Base-by-base conservation (phyloP, 2,888 invertebrate species). In the Antheraea yamamai region DNA sequence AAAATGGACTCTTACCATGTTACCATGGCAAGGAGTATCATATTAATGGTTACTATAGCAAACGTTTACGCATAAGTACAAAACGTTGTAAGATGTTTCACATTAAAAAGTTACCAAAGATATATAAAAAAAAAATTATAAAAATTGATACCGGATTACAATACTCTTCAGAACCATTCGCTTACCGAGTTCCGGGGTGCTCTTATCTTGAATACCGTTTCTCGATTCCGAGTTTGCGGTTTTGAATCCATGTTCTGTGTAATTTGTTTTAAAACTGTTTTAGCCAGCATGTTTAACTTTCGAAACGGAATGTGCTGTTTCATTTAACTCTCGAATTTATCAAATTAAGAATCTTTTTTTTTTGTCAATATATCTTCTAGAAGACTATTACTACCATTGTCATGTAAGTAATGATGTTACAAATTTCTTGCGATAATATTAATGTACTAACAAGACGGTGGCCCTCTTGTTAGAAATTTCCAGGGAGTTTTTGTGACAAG, bases 121-220 rank as follows among this genome's bases (percentile, higher is more conserved):
- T 18, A 18, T 18, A 39, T 18, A 55, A 55, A 14, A 52, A 14
- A 55, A 20, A 20, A 55, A 6, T 7, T 61, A 23, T 61, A 81
- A 75, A 61, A 74, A 30, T 61, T 23, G 35, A 75, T 82, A 85
- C 83, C 80, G 85, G 81, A 85, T 83, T 75, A 77, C 75, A 77
- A 66, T 51, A 39, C 23, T 35, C 64, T 66, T 66, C 26, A 66
- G 26, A 26, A 66, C 64, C 26, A 26, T 66, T 66, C 64, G 30
- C 30, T 4, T 16, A 30, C 6, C 30, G 16, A 66, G 64, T 66
- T 66, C 64, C 64, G 39, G 20, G 70, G 70, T 20, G 70, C n/a
- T n/a, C n/a, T 39, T 70, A 70, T 70, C 39, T 70, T n/a, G 16
- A n/a, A 39, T 70, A 70, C 70, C 70, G 70, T 70, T 70, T 39